phyloP scores from a whole-genome alignment of 1,140 invertebrate species.

The Drosophila albomicans region DNA sequence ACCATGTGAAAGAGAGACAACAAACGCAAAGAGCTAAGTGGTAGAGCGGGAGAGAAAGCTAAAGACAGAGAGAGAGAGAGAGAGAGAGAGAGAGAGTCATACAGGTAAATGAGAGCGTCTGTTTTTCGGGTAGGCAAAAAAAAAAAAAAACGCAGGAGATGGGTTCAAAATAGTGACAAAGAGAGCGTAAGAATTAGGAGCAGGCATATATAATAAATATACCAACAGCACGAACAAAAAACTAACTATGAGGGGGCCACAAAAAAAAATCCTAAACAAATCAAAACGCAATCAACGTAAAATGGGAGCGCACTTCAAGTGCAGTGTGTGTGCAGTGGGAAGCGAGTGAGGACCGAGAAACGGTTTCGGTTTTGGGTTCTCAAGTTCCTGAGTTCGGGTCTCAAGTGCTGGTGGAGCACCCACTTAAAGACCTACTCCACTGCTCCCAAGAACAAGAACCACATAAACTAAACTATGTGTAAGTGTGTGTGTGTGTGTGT shows the following conservation, averaged over 20 bases:
- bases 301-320: constrained; percentile 42
- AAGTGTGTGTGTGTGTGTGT: not conserved
- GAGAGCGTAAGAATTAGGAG: constrained; percentile 11
- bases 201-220: not conserved
- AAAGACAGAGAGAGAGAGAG: not conserved
- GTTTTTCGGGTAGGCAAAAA: constrained; percentile 7
- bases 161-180: too few relatives aligned
- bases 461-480: constrained; percentile 14
- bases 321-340: constrained; percentile 9
- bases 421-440: constrained; percentile 29
- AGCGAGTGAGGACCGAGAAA: not conserved
- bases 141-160: not conserved
- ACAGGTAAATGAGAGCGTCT: constrained; percentile 44
- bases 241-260: not conserved
- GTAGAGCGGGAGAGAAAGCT: constrained; percentile 2
- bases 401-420: constrained; percentile 34
- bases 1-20: not conserved
- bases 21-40: not conserved
- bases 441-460: constrained; percentile 14
- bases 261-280: constrained; percentile 38
- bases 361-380: not conserved
- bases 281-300: constrained; percentile 51
- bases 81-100: not conserved
- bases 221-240: not conserved
- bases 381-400: constrained; percentile 12